phyloP scores from a whole-genome alignment of 2,797 vertebrate species.

The Podargus strigoides region DNA sequence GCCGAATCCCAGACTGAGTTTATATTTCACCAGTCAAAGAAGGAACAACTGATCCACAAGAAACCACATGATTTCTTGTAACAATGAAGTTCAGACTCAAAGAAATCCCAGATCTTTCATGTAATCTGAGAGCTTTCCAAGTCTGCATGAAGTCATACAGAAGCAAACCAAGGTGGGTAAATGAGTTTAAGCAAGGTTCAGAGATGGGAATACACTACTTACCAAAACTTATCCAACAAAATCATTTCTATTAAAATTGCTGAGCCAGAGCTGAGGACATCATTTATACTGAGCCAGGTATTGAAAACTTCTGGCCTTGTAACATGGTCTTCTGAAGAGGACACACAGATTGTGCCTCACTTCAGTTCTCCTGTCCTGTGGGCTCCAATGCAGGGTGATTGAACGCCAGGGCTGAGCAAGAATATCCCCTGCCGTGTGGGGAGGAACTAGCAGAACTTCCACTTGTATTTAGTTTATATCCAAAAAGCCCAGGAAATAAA shows the following conservation, averaged over 20 bases:
- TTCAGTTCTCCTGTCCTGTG: background rate
- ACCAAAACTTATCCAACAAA: background rate
- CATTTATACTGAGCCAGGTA: background rate
- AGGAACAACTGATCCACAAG: background rate
- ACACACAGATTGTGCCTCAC: background rate
- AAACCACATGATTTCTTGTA: background rate
- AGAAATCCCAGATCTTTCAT: background rate
- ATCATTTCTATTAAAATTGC: background rate
- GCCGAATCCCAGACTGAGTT: background rate
- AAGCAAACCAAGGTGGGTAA: background rate
- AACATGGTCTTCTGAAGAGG: background rate
- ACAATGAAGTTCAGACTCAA: background rate
- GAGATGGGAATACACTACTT: background rate
- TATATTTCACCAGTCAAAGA: background rate
- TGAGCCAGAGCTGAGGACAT: too few relatives aligned
- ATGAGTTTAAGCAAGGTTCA: background rate
- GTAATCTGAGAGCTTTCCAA: background rate
- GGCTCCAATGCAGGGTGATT: accelerated
- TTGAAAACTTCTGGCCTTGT: background rate
- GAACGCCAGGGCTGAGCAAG: background rate
- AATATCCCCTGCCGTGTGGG: background rate
- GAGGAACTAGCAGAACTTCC: background rate
- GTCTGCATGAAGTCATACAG: background rate
- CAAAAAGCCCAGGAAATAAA: background rate
- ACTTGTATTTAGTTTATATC: background rate